phyloP scores from a whole-genome alignment of 30 jellyfish, hydroid and myxozoan species.

The Kudoa iwatai region DNA sequence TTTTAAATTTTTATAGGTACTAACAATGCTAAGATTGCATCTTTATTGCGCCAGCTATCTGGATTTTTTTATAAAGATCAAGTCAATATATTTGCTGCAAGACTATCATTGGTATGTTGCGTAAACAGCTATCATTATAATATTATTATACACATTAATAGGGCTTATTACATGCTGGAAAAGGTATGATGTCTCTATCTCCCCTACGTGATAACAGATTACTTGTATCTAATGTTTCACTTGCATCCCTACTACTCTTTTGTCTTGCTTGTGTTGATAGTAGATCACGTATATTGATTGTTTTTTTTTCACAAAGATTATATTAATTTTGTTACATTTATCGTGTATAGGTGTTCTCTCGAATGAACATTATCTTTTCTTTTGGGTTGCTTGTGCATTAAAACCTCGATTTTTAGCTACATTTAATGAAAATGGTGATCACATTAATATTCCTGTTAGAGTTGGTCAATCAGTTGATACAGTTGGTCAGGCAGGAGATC shows the following conservation, averaged over 20 bases:
- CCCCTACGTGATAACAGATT: constrained; percentile 67
- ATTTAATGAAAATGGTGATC: constrained; percentile 13
- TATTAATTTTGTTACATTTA: neutral
- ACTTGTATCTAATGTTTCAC: constrained; percentile 79
- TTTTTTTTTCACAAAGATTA: neutral
- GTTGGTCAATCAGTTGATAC: constrained; percentile 98
- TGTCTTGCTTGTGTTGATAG: neutral
- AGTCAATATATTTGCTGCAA: constrained; percentile 30
- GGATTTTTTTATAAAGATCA: constrained; percentile 58
- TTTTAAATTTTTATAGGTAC: constrained; percentile 12
- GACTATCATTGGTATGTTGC: constrained; percentile 53
- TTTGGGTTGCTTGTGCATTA: constrained; percentile 54
- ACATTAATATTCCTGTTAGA: constrained; percentile 52
- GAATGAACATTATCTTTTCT: constrained; percentile 42
- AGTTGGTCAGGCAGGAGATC: constrained; percentile 95
- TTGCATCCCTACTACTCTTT: constrained; percentile 29
- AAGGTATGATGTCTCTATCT: constrained; percentile 59
- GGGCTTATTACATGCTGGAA: constrained; percentile 87
- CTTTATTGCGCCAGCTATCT: constrained; percentile 61
- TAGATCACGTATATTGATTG: too few species aligned
- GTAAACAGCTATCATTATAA: too few species aligned
- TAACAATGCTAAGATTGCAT: constrained; percentile 77
- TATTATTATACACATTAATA: too few species aligned
- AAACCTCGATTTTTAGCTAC: constrained; percentile 78
- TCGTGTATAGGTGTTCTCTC: constrained; percentile 24